A percentile compares a stretch with the other conserved stretches of the same genome.
Evolutionary conservation across 1,140 invertebrate genomes (phyloP).

Genomic region (Achatina immaculata): DNA sequence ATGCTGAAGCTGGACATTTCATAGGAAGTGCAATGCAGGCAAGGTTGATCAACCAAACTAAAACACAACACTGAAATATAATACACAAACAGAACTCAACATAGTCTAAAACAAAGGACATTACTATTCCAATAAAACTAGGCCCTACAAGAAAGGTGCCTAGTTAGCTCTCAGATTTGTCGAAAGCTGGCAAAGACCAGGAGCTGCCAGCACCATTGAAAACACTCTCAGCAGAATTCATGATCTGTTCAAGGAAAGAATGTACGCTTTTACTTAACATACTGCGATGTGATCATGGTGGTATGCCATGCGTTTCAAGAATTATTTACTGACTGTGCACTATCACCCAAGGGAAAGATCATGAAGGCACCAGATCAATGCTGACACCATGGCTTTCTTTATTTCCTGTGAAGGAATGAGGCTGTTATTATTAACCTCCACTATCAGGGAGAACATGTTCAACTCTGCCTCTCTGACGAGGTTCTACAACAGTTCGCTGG

Average conservation of each 20-base stretch:
- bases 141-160: constrained; percentile 15
- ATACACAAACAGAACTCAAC: background rate
- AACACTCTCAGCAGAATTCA: constrained; percentile 43
- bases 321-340: too few relatives aligned
- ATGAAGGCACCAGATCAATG: too few relatives aligned
- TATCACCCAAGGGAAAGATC: too few relatives aligned
- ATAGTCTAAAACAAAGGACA: background rate
- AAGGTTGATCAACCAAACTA: background rate
- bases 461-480: too few relatives aligned
- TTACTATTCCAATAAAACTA: constrained; percentile 15
- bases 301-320: too few relatives aligned
- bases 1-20: background rate
- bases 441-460: too few relatives aligned
- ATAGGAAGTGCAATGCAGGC: background rate
- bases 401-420: too few relatives aligned
- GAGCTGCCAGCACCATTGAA: constrained; percentile 47
- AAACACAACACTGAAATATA: background rate
- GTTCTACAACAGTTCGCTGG: too few relatives aligned
- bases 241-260: constrained; percentile 41
- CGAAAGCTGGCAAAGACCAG: constrained; percentile 51
- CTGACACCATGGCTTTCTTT: too few relatives aligned
- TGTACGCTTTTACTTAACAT: constrained; percentile 5
- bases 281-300: too few relatives aligned
- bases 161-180: constrained; percentile 49
- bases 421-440: too few relatives aligned